Base-by-base conservation (phyloP, 2,888 invertebrate genomes). In the Chloromyia formosa region DNA sequence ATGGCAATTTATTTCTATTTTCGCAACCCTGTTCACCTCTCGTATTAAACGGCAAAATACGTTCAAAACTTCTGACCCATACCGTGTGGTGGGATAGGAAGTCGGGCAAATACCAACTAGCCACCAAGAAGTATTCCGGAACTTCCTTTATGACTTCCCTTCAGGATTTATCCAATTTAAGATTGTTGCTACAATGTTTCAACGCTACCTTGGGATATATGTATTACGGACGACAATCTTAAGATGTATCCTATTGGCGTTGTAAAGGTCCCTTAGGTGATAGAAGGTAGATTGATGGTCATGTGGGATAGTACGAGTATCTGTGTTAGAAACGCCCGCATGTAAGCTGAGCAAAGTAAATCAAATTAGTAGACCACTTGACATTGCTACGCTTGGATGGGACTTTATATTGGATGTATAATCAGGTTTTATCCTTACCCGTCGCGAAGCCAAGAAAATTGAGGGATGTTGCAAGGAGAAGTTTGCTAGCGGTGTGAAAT, bases 321-420 rank as follows among this genome's bases (percentile, higher is more conserved):
- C 3, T 49, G 16, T 10, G 3, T 35, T 35, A 49, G 14, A 10
- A n/a, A 56, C 20, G 16, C 20, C 18, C 18, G 16, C 40, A 22
- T 62, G 5, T 40, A 22, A 27, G 54, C 14, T 23, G 68, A 22
- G 49, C 45, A 49, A 49, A 49, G 7, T 22, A 49, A 66, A 45
- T 49, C 66, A 66, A 49, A 40, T 49, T 73, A 54, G 73, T 56
- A 40, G 62, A 64, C 66, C 73, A 60, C 45, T 77, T 74, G 22
- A 56, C 72, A 54, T 20, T 54, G 3, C 16, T 62, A 35, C 18
- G 40, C 40, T 23, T n/a, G 18, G 62, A 62, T 23, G 40, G 10
- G 14, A 27, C 23, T 62, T 62, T 62, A 27, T 49, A 49, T 49
- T n/a, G 12, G 49, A 49, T 49, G 16, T 49, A n/a, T 49, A 49